Evolutionary conservation across 2,888 invertebrate species (phyloP), one percentile per base, ranked within the genome.

Genomic region (Platypus cylindrus): DNA sequence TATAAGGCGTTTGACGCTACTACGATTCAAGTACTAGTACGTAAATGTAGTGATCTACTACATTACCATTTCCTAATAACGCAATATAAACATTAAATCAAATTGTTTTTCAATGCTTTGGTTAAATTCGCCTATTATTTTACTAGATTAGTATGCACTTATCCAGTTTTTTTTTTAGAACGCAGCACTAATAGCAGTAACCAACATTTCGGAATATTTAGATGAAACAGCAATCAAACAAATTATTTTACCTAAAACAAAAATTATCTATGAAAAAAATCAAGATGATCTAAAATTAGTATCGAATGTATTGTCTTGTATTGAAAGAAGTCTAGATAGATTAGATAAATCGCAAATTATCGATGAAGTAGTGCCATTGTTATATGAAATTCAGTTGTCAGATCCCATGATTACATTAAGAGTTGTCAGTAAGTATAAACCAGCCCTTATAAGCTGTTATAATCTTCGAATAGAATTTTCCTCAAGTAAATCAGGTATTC

Each of bases 341-440:
- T 68, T 94, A 46, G 91, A 94, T 49, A 78, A 83, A 53, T 74
- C 75, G 38, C 84, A 89, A 60, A 83, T 94, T 38, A 74, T 89
- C 50, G 91, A 91, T 51, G 84, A 89, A 52, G 85, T 94, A 28
- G 70, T 94, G 46, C 93, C 93, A 1, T 71, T 94, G 45, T 68
- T 95, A 18, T 80, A 83, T 54, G 81, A 82, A 49, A 84, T 91
- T 50, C 75, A 82, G 43, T 73, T 90, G 30, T 78, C 78, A 45
- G 91, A 94, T 60, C 84, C 91, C 5, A 85, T 89, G 55, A 81
- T 93, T 49, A 78, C 87, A 46, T 73, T 82, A 58, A 78, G 87
- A 59, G 82, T 91, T 59, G 87, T 93, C 64, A 82, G 94, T 94
- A 75, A 86, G 90, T 87, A 20, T 5, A n/a, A n/a, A n/a, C n/a